These are phyloP conservation scores for Mactromeris polynyma DNA, from an alignment of 2,888 invertebrate genomes.

Conservation along the genomic window DNA sequence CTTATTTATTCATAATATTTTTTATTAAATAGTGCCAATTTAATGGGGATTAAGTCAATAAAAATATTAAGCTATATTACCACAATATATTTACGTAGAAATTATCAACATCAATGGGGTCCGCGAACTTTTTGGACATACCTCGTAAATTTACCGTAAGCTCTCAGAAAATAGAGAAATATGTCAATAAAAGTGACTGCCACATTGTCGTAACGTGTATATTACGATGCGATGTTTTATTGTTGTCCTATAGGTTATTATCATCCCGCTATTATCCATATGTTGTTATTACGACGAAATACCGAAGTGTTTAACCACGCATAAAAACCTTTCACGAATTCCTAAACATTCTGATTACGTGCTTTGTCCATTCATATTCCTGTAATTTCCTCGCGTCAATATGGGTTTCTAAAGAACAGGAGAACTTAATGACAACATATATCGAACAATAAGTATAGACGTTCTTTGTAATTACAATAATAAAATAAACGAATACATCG, in stretches of 20 bases:
- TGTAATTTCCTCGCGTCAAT: background rate
- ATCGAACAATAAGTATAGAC: background rate
- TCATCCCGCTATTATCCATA: background rate
- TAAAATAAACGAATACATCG: background rate
- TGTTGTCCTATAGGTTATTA: background rate
- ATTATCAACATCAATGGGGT: too few species aligned
- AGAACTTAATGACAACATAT: background rate
- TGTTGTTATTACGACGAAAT: background rate
- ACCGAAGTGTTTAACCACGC: background rate
- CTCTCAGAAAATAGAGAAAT: slow-evolving; percentile 16
- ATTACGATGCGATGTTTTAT: slow-evolving; percentile 11
- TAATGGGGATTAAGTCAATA: too few species aligned
- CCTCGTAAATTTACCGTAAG: background rate
- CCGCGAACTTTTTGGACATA: too few species aligned
- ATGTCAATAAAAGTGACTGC: slow-evolving; percentile 16
- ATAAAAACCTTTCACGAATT: background rate
- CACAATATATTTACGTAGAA: too few species aligned
- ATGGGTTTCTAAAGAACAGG: background rate
- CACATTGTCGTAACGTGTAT: background rate
- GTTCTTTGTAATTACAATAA: background rate
- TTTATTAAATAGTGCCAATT: too few species aligned
- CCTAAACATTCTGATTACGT: background rate
- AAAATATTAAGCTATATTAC: too few species aligned
- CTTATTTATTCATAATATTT: too few species aligned
- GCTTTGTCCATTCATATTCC: background rate